Evolutionary conservation across 2,888 invertebrate species (phyloP), one percentile per base, ranked within the genome.

Genomic region (Andrena minutula): DNA sequence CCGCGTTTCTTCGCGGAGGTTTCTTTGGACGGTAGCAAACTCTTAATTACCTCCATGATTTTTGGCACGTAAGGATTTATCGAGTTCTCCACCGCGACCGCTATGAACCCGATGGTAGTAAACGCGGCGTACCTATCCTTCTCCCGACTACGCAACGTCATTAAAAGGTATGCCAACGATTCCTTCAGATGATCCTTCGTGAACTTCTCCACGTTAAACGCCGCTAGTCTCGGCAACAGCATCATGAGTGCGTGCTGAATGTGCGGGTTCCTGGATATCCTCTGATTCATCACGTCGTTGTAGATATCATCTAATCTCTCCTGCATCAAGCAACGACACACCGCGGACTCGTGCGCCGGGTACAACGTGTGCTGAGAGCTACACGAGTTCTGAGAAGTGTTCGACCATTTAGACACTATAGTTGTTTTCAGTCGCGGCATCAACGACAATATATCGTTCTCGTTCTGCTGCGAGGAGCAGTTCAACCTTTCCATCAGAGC

Each of bases 221-320:
- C 98, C 6, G 99, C 99, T 70, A 99, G 94, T 85, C 99, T 95
- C 0, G 99, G 99, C 79, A 99, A 95, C 65, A 99, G 96, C 53
- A 97, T 96, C 76, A 99, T 95, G 16, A 99, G 94, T 0, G 97
- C 96, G 91, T 98, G 97, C 88, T 99, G 99, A 28, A 99, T 97
- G 92, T 97, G 97, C 5, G 96, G 95, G 69, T 97, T 97, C 89
- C 97, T 96, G 0, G 97, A 96, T 70, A 95, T 94, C 77, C 97
- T 95, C 90, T 98, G 98, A 56, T 96, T 96, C 94, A 99, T 95
- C 2, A 98, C 97, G 94, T 97, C 96, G 91, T 95, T 91, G 92
- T 97, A 97, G 85, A 97, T 96, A 89, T 96, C 96, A 85, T 97
- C 97, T 94, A 98, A 98, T 89, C 98, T 97, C 73, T 98, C 97